Evolutionary conservation across 2,113 vertebrate species (phyloP), one percentile per base, ranked within the genome.

Genomic region (Xiphophorus couchianus): DNA sequence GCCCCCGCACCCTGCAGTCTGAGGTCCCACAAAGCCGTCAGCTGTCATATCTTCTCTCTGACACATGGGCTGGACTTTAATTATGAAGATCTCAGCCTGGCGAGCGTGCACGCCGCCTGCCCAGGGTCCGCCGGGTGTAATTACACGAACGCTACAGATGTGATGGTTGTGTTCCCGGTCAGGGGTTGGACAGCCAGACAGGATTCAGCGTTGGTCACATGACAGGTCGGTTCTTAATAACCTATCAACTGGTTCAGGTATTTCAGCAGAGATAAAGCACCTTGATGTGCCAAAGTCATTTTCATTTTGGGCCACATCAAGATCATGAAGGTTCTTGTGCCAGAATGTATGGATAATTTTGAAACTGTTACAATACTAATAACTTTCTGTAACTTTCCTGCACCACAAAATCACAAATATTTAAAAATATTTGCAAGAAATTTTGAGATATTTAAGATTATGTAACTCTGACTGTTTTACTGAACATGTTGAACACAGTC

Each of bases 11-110:
- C 37, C 5, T 13, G 39, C 73, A 60, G 74, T 79, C 80, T 80
- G 80, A 76, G 80, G 70, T 78, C 82, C 82, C 85, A 89, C 88
- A 89, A 87, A 86, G 87, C 86, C 81, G 74, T 92, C 91, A 90
- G 90, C 89, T 92, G 91, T 87, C 78, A 73, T 42, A 83, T 80
- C 86, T 73, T 84, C 82, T 87, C 84, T 84, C 80, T 76, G 78
- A 88, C 87, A 81, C 80, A 51, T 66, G 72, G 88, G 72, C 88
- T 88, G 90, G 65, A 89, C 78, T 86, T 93, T 92, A 91, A 94
- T 93, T 90, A 90, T 81, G 66, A 81, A 62, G 71, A 60, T 29
- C 22, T 81, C 79, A 77, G 75, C 73, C 80, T 51, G 31, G 60
- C 31, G 33, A 9, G 33, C 15, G 15, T 11, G 30, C 63, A 15